A percentile compares a stretch with the other conserved stretches of the same genome.
Evolutionary conservation across 2,113 vertebrate genomes (phyloP).

Genomic region (Xenopus borealis): DNA sequence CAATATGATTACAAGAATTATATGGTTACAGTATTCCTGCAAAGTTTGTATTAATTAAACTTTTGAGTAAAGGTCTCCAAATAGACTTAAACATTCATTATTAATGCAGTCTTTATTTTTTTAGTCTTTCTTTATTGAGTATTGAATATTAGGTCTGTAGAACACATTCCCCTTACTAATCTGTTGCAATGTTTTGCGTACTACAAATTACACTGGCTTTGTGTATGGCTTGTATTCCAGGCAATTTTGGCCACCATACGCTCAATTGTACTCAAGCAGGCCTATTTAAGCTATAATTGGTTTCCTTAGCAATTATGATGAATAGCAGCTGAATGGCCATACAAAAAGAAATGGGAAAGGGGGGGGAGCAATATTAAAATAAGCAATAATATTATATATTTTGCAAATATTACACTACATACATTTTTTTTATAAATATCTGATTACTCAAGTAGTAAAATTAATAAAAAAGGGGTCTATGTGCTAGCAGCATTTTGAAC

Average conservation of each 20-base stretch:
- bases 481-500: too few species aligned
- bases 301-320: slow-evolving; percentile 73
- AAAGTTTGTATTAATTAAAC: too few species aligned
- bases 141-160: too few species aligned
- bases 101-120: too few species aligned
- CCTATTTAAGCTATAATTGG: slow-evolving; percentile 83
- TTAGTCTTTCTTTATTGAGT: too few species aligned
- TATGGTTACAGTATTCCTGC: too few species aligned
- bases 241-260: slow-evolving; percentile 70
- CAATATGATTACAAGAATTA: too few species aligned
- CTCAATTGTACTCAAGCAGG: slow-evolving; percentile 77
- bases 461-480: slow-evolving; percentile 34
- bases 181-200: slow-evolving; percentile 68
- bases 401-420: slow-evolving; percentile 1
- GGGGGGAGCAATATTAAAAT: slow-evolving; percentile 53
- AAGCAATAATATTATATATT: slow-evolving; percentile 46
- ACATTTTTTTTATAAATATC: neutral
- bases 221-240: slow-evolving; percentile 64
- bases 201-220: slow-evolving; percentile 66
- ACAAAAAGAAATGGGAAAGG: slow-evolving; percentile 43
- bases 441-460: neutral
- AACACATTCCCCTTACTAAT: slow-evolving; percentile 52
- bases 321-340: slow-evolving; percentile 77
- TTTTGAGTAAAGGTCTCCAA: too few species aligned
- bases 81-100: too few species aligned